A percentile compares a stretch with the other conserved stretches of the same genome.
Evolutionary conservation across 2,113 vertebrate genomes (phyloP).

Genomic region (Excalfactoria chinensis): DNA sequence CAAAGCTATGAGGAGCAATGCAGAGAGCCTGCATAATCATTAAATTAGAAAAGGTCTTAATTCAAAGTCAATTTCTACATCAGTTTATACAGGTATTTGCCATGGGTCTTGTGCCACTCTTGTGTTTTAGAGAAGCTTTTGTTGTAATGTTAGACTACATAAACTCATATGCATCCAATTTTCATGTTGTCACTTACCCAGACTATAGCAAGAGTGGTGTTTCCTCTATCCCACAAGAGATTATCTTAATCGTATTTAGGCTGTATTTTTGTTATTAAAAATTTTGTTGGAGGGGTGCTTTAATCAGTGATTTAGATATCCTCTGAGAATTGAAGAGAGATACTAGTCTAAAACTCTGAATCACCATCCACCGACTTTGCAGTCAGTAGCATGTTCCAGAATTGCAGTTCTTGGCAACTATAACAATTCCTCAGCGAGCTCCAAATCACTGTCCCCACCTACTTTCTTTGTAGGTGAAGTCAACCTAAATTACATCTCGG

Average conservation of each 20-base stretch:
- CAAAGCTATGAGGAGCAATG: slow-evolving; percentile 13
- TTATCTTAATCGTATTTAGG: not conserved
- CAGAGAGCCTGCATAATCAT: not conserved
- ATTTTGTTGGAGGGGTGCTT: not conserved
- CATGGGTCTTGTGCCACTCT: not conserved
- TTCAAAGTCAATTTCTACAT: not conserved
- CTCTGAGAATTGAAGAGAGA: not conserved
- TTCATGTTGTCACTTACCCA: not conserved
- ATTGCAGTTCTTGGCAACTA: not conserved
- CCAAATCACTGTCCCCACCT: not conserved
- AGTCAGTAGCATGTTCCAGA: not conserved
- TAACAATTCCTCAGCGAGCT: not conserved
- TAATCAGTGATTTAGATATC: not conserved
- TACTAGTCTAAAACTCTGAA: not conserved
- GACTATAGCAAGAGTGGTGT: not conserved
- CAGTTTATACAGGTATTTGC: not conserved
- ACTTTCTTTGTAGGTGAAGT: slow-evolving; percentile 6
- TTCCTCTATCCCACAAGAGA: not conserved
- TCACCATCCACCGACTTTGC: not conserved
- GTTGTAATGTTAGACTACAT: not conserved
- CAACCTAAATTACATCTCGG: not conserved
- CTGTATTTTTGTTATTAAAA: not conserved
- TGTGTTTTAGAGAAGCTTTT: not conserved
- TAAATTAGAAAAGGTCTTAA: not conserved
- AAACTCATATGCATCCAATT: not conserved